Evolutionary conservation across 2,113 vertebrate species (phyloP), one percentile per base, ranked within the genome.

Genomic region (Octodon degus): DNA sequence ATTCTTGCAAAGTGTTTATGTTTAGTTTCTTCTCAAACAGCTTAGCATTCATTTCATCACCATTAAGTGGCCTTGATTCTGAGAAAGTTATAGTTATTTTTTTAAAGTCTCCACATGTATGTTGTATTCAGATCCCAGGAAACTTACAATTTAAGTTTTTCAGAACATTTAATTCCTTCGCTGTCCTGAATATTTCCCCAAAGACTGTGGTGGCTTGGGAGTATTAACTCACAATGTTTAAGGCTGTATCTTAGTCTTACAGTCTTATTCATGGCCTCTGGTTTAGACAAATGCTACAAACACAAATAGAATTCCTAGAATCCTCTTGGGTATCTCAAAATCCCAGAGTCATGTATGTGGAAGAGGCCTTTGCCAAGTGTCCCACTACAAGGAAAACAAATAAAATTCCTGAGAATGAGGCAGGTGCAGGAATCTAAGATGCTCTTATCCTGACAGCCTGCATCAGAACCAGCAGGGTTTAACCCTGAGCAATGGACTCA

Each of bases 111-210:
- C 30, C 20, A 43, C 80, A 90, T 86, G 5, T 22, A 7, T 65
- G 32, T 58, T 55, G 25, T 50, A 86, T 86, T 85, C 30, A 74
- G 25, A 8, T 87, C 63, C 30, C 5, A 70, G 90, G 63, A 72
- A 88, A 76, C 67, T 92, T 87, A 68, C 32, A 53, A 47, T 47
- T n/a, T 86, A 27, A 81, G 55, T 85, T 79, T 96, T 65, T 50
- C 32, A 43, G 79, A 96, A 89, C n/a, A 50, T 67, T 7, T 30
- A 94, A 85, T 94, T 90, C 32, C 20, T 80, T 27, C 5, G 13
- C 37, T 92, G 2, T 12, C 63, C 12, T 40, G 40, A 87, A 22
- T 40, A 72, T 43, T 47, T n/a, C 53, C 32, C 19, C 14, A 24
- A 92, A 63, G 72, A 83, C 11, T 13, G 16, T 74, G 55, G 72